These are phyloP conservation scores for Chouioia cunea DNA, from an alignment of 2,888 invertebrate species.

Conservation along the genomic window DNA sequence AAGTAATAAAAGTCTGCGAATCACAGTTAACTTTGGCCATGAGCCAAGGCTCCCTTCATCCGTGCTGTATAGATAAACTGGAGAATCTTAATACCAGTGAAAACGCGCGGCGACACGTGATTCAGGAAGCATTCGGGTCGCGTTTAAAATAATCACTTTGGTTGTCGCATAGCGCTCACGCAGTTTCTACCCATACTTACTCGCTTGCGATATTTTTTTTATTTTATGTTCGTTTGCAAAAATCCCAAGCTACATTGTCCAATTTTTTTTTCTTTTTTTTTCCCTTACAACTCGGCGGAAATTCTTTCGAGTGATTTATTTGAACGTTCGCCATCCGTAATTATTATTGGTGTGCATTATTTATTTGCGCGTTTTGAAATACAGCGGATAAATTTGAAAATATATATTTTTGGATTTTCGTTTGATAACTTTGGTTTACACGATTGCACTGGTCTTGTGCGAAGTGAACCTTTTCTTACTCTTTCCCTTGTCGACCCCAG, in stretches of 20 bases:
- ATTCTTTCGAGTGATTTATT: background rate
- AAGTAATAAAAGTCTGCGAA: slow-evolving; percentile 16
- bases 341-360: too few relatives aligned
- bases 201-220: slow-evolving; percentile 2
- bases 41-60: slow-evolving; percentile 23
- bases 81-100: slow-evolving; percentile 39
- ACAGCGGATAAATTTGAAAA: too few relatives aligned
- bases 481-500: slow-evolving; percentile 18
- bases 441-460: too few relatives aligned
- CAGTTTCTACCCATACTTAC: background rate
- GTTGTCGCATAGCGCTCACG: too few relatives aligned
- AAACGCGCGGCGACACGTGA: slow-evolving; percentile 31
- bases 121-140: slow-evolving; percentile 46
- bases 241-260: background rate
- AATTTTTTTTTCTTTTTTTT: background rate
- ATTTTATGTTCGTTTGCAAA: slow-evolving; percentile 3
- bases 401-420: too few relatives aligned
- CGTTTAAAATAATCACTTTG: slow-evolving; percentile 45
- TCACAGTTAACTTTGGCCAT: slow-evolving; percentile 27
- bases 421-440: too few relatives aligned
- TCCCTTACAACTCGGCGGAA: background rate
- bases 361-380: too few relatives aligned
- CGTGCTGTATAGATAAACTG: slow-evolving; percentile 28
- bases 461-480: too few relatives aligned
- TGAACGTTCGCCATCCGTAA: too few relatives aligned